These are phyloP conservation scores for Keiferia lycopersicella DNA, from an alignment of 2,888 invertebrate genomes.

Conservation along the genomic window DNA sequence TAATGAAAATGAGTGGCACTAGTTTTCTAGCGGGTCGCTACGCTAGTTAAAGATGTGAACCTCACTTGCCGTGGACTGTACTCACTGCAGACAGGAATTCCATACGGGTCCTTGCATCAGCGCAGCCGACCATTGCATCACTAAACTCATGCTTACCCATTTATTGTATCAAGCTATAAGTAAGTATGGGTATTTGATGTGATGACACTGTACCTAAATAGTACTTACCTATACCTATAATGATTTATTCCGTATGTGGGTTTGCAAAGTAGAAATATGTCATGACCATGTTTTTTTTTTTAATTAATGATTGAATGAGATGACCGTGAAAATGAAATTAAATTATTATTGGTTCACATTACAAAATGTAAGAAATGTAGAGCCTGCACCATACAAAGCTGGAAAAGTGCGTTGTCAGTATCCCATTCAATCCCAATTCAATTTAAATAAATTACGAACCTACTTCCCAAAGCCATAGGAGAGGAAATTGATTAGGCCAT, in stretches of 20 bases:
- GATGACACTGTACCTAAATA: too few relatives aligned
- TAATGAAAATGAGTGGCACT: too few relatives aligned
- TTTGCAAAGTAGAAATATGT: too few relatives aligned
- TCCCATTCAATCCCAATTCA: background rate
- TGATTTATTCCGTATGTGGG: too few relatives aligned
- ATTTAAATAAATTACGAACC: background rate
- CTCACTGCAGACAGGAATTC: background rate
- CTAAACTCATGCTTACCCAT: constrained; percentile 6
- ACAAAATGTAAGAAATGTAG: background rate
- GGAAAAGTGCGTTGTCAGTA: background rate
- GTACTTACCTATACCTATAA: too few relatives aligned
- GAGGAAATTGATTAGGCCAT: constrained; percentile 1
- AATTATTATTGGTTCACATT: background rate
- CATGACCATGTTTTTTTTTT: too few relatives aligned
- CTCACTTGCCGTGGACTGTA: background rate
- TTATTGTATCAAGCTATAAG: background rate
- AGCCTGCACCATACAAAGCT: background rate
- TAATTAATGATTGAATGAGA: too few relatives aligned
- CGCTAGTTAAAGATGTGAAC: background rate
- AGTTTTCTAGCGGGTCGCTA: too few relatives aligned
- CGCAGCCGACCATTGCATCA: background rate
- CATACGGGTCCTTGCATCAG: constrained; percentile 13
- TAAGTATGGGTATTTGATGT: too few relatives aligned
- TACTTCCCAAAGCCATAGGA: background rate
- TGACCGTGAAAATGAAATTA: too few relatives aligned